Conservation (phyloP, 2,888 invertebrate genomes). For the Anarsia innoxiella region DNA sequence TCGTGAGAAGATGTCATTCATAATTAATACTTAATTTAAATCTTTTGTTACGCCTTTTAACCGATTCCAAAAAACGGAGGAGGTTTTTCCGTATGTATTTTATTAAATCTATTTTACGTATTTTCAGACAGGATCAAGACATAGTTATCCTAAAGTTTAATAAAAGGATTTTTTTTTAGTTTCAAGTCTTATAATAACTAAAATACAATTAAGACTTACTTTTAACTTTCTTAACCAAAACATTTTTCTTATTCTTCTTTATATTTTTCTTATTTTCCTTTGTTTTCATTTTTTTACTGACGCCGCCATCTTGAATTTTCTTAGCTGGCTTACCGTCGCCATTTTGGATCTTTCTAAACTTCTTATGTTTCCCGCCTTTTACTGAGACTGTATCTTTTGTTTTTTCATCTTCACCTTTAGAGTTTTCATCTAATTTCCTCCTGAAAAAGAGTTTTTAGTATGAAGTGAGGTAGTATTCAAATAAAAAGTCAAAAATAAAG, state of each 20-base stretch:
- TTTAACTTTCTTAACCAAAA: constrained; percentile 18
- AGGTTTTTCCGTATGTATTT: no score
- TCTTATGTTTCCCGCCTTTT: constrained; percentile 39
- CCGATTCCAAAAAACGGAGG: no score
- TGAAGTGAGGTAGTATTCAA: no score
- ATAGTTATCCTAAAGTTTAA: no score
- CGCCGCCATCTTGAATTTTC: constrained; percentile 13
- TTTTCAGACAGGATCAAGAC: no score
- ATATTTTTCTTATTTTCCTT: constrained; percentile 10
- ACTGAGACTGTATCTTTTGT: constrained; percentile 30
- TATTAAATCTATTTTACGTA: no score
- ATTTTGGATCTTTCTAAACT: constrained; percentile 43
- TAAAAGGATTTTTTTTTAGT: no score
- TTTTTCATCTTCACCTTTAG: constrained; percentile 28
- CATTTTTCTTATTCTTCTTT: constrained; percentile 19
- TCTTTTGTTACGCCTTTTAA: no score
- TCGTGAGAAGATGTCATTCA: constrained; percentile 98
- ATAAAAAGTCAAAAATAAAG: no score
- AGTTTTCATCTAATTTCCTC: constrained; percentile 44
- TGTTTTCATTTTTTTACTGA: constrained; percentile 5
- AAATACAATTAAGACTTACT: constrained; percentile 3
- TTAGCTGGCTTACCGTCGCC: constrained; percentile 15
- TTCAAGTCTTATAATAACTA: no score
- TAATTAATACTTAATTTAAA: no score
- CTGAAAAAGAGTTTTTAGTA: no score